phyloP scores from a whole-genome alignment of 2,113 vertebrate genomes.

The Sterrhoptilus dennistouni region DNA sequence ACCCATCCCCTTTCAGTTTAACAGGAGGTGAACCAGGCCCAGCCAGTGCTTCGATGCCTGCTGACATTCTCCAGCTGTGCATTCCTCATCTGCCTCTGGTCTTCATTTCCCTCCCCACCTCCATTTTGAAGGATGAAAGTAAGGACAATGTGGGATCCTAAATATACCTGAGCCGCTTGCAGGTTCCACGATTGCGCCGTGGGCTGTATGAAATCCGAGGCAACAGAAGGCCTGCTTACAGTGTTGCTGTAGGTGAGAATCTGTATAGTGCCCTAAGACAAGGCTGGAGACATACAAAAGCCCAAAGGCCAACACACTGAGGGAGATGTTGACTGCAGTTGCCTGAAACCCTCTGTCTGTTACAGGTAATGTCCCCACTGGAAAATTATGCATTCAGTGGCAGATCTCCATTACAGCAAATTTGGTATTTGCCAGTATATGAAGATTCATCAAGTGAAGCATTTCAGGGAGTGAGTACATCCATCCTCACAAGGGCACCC shows the following conservation, averaged over 20 bases:
- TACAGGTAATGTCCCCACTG: neutral
- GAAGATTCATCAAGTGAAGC: neutral
- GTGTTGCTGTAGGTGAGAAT: neutral
- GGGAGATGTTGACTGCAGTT: neutral
- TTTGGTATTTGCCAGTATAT: neutral
- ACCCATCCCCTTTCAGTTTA: neutral
- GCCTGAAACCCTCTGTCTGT: neutral
- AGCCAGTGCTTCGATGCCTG: neutral
- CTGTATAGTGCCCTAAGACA: neutral
- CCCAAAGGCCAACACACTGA: neutral
- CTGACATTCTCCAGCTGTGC: slow-evolving; percentile 47
- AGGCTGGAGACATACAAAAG: neutral
- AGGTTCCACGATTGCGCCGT: neutral
- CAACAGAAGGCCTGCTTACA: neutral
- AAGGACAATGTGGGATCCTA: slow-evolving; percentile 34
- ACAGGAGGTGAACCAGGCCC: neutral
- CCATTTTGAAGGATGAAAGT: neutral
- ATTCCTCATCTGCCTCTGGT: slow-evolving; percentile 11
- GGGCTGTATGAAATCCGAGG: slow-evolving; percentile 29
- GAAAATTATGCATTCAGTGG: neutral
- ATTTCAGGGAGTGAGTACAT: neutral
- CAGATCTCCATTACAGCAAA: neutral
- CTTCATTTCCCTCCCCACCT: neutral
- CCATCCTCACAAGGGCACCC: neutral
- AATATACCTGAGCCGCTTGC: neutral